Base-by-base conservation (phyloP, 2,888 invertebrate species). In the Ephialtes manifestator region DNA sequence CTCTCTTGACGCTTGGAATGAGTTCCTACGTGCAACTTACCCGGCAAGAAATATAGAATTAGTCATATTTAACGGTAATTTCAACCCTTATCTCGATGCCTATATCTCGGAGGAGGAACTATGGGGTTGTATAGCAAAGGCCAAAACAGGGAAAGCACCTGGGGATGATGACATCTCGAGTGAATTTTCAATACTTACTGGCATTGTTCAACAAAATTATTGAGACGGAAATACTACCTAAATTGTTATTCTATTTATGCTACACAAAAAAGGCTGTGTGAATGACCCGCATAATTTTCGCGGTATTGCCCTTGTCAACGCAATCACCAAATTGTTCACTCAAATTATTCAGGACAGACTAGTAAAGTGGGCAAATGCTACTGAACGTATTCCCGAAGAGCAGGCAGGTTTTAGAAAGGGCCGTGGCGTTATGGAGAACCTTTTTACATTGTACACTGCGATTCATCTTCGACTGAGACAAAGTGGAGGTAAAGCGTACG, bases 261-360 rank as follows among this genome's bases (percentile, higher is more conserved):
- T 89, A 1, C 82, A 83, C 48, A 89, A 89, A 31, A 88, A 88
- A 81, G 88, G 87, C 10, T 58, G 80, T 51, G 10, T 13, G 11
- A 7, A 28, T 13, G 79, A 85, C 18, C 88, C 88, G 3, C 4
- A 35, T 2, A 89, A 89, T n/a, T n/a, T n/a, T n/a, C n/a, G 76
- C 0, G 76, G 76, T 11, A 76, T 76, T 2, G 60, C 76, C 4
- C 46, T 76, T 7, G 48, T 76, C 2, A 76, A 76, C 48, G 18
- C 48, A 2, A 35, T 48, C 31, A 67, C 65, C 3, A 76, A 76
- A 39, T 7, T 76, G 5, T 76, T 76, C n/a, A 76, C 76, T 0
- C 76, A 76, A 48, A 76, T 76, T 11, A 13, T 58, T 0, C 20
- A 63, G 4, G 60, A 76, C n/a, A 28, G 76, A 24, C 24, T 46